A percentile compares a stretch with the other conserved stretches of the same genome.
Evolutionary conservation across 2,888 invertebrate species (phyloP).

Genomic region (Koerneria pararmatus): DNA sequence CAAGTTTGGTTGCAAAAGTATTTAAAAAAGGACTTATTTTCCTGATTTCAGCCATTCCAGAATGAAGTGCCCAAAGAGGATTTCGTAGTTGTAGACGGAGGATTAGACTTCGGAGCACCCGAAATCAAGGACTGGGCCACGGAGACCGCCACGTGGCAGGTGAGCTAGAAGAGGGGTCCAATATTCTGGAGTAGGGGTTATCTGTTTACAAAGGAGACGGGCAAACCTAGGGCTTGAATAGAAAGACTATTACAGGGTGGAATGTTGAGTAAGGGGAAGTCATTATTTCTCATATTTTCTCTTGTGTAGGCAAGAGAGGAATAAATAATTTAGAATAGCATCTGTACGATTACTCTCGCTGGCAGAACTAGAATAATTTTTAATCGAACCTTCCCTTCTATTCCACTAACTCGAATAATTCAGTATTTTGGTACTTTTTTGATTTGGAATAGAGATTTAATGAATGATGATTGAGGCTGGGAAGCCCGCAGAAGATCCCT

Average conservation of each 20-base stretch:
- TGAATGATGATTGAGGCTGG: no score
- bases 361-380: no score
- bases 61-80: conserved; percentile 23
- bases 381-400: no score
- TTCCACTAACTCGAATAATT: no score
- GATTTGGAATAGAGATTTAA: no score
- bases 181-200: no score
- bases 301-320: not conserved
- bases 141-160: conserved; percentile 43
- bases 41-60: no score
- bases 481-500: no score
- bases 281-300: not conserved
- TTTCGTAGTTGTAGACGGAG: conserved; percentile 17
- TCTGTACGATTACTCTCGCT: no score
- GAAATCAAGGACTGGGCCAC: conserved; percentile 48
- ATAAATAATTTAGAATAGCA: no score
- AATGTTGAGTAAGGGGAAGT: not conserved
- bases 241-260: conserved; percentile 10
- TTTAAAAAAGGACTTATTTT: not conserved
- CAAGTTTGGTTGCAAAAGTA: no score
- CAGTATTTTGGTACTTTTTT: no score
- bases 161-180: conserved; percentile 27
- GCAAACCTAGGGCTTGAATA: conserved; percentile 5
- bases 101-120: conserved; percentile 35
- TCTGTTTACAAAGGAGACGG: not conserved